Evolutionary conservation across 2,113 vertebrate species (phyloP), one percentile per base, ranked within the genome.

Genomic region (Hydrochoerus hydrochaeris): DNA sequence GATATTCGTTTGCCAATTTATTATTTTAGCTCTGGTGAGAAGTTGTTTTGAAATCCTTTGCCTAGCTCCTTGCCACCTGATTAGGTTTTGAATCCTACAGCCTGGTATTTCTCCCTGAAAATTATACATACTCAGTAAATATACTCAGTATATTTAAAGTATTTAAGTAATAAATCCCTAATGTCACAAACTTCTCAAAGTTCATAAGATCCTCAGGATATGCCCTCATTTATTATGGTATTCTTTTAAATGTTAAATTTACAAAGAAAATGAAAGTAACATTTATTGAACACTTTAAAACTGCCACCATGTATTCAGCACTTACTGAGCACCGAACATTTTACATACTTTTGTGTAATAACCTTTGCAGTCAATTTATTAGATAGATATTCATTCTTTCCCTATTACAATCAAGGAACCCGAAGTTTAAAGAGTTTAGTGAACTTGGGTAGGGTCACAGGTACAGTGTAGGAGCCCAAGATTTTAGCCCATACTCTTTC

Each of bases 31-130:
- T 84, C 85, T 75, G 41, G 80, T 92, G 84, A 95, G 30, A 94
- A 46, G 88, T 84, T 78, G 30, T 95, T 96, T 96, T 92, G 77
- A 97, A 96, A 90, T 52, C 24, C 38, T 85, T 94, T 92, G 95
- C 86, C 73, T 86, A 87, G 54, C 26, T 63, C 8, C 35, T 95
- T 63, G 75, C 63, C 77, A 92, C 41, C 19, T 52, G 80, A 10
- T 77, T 80, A 46, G 38, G 32, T 94, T 95, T 93, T 95, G 38
- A 95, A 44, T 69, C 69, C 49, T 57, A 57, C 26, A 57, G 38
- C 71, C 95, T 57, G 46, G 10, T 77, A 17, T 93, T 81, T 91
- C 84, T 93, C 94, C 65, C 75, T 82, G 44, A 30, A 88, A 75
- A 85, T 24, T 49, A 78, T 44, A 87, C 5, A 35, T n/a, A 52